These are phyloP conservation scores for Erythrocercus mccallii DNA, from an alignment of 2,113 vertebrate genomes.

Conservation along the genomic window DNA sequence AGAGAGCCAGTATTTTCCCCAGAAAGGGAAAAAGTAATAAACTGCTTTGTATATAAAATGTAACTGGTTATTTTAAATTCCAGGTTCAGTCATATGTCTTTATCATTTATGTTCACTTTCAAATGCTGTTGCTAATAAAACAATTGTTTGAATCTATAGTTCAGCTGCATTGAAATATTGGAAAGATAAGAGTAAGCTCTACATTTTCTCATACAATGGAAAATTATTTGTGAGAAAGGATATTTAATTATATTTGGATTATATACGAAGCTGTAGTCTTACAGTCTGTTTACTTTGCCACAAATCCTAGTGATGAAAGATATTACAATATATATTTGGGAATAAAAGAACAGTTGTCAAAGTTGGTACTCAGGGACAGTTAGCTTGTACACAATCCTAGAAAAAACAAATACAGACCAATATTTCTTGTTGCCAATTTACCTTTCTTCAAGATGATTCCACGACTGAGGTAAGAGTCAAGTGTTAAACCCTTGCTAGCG, in stretches of 20 bases:
- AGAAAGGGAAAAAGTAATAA: neutral
- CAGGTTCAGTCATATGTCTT: neutral
- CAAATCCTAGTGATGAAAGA: neutral
- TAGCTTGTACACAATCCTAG: neutral
- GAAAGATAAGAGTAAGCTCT: neutral
- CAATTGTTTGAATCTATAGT: neutral
- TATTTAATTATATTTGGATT: neutral
- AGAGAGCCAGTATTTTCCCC: neutral
- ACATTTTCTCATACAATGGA: neutral
- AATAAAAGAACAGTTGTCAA: neutral
- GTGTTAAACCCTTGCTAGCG: neutral
- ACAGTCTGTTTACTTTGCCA: neutral
- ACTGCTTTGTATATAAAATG: neutral
- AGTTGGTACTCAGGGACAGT: neutral
- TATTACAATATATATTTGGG: neutral
- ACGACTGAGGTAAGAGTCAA: neutral
- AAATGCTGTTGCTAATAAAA: neutral
- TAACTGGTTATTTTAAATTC: neutral
- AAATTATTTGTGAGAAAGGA: neutral
- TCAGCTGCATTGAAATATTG: neutral
- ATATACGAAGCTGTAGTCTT: neutral
- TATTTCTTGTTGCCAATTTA: neutral
- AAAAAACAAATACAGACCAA: neutral
- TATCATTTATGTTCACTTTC: neutral
- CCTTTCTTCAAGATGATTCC: neutral